Evolutionary conservation across 2,113 vertebrate species (phyloP), one percentile per base, ranked within the genome.

Genomic region (Myotis yumanensis): DNA sequence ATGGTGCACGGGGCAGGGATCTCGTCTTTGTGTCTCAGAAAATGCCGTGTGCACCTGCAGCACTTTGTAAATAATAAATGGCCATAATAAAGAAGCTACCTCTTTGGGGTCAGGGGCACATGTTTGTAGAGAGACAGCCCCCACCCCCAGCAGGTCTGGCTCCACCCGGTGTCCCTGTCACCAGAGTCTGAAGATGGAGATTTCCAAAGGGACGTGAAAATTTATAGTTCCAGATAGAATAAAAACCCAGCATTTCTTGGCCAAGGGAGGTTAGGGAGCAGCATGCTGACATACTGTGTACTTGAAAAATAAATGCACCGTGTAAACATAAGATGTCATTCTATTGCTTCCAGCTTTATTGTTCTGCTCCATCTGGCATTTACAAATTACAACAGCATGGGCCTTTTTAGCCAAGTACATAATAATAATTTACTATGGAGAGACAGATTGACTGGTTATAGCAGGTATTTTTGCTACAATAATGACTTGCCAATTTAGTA

Each of bases 41-140:
- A 91, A 89, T 77, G 89, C 93, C 2, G 0, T 95, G 96, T 95
- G 37, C 46, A 96, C 95, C 96, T 94, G 80, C 92, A n/a, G 96
- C 52, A 79, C 89, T 87, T 94, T 96, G 96, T 96, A 97, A 97
- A 97, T 96, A 97, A 97, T 96, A 93, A 96, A 97, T 94, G 96
- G 52, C 86, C 79, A 6, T 89, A 81, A 95, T 86, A 97, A 96
- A 96, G 94, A 81, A 64, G 35, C 85, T 87, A 91, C 76, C 66
- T 84, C 89, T 93, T 62, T 6, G 35, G 80, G 94, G 95, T 95
- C 96, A 97, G 86, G 86, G 93, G 59, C 48, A 32, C 52, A 54
- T 91, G 94, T 97, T 84, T 86, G 85, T n/a, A 72, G 79, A 89
- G 86, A 86, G 86, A 62, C 87, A 88, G 35, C n/a, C 46, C 57